Evolutionary conservation across 2,113 vertebrate species (phyloP).

Genomic region (Leucosticte australis): DNA sequence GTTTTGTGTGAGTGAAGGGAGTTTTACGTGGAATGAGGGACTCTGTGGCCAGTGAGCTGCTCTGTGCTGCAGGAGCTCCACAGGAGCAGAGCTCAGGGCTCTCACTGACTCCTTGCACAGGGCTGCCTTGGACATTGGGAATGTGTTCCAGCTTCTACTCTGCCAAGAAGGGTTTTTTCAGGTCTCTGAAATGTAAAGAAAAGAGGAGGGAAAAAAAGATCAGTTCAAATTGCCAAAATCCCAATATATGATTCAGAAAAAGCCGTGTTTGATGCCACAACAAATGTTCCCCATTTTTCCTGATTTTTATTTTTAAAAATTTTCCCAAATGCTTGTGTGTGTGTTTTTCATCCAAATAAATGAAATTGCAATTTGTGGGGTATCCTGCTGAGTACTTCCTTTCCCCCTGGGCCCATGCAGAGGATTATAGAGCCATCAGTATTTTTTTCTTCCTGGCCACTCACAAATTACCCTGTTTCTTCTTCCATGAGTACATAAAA

Average conservation of each 20-base stretch:
- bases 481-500: neutral
- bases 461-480: neutral
- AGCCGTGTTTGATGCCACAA: neutral
- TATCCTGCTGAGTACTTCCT: neutral
- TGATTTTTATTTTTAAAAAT: rapidly evolving
- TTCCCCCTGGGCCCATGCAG: neutral
- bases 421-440: neutral
- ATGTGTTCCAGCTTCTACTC: neutral
- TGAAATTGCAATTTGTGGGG: neutral
- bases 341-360: neutral
- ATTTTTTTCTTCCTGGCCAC: neutral
- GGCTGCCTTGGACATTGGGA: neutral
- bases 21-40: neutral
- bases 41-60: neutral
- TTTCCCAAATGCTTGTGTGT: neutral
- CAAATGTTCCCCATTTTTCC: neutral
- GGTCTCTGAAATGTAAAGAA: neutral
- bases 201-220: rapidly evolving
- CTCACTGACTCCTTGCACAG: neutral
- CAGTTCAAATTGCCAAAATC: neutral
- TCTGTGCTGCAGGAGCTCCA: neutral
- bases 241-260: neutral
- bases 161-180: neutral
- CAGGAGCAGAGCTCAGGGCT: neutral
- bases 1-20: neutral